Evolutionary conservation across 1,140 invertebrate species (phyloP), one percentile per base, ranked within the genome.

Genomic region (Andricus grossulariae): DNA sequence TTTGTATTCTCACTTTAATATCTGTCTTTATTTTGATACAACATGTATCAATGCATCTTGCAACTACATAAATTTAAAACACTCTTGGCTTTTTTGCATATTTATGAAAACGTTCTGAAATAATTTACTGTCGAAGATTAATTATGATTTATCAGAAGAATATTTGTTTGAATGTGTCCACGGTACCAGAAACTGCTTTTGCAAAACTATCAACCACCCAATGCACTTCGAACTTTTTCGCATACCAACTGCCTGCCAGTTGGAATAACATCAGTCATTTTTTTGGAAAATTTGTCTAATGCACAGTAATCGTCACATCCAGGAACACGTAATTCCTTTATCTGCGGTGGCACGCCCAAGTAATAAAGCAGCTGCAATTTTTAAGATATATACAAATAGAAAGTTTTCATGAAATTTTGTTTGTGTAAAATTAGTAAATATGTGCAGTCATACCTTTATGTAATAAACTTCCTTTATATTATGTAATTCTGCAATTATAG

Each of bases 381-480:
- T 32, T 5, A 32, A 32, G 25, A 70, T 54, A 16, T 10, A 57
- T 3, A n/a, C 71, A 45, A 72, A 39, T 71, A 15, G 12, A 50
- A 25, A 16, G 49, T 25, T 10, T 60, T 60, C 0, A 57, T 2
- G 6, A 18, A 19, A 54, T 54, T 10, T 4, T 54, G 8, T n/a
- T 54, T 3, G 52, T n/a, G 52, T 3, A 15, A 54, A n/a, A 54
- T 1, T n/a, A 18, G 4, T 7, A 3, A 54, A 54, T 54, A 54
- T 2, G 8, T 54, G 0, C 7, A 54, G 39, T 57, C 15, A 49
- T 57, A 79, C 78, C 72, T 76, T 79, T 18, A 76, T 45, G 50
- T 54, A 79, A 57, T 79, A 76, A 50, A 52, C 15, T 10, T 12
- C 15, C n/a, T 49, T 0, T 3, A 32, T 32, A 5, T 5, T 3